A percentile compares a stretch with the other conserved stretches of the same genome.
phyloP scores from a whole-genome alignment of 2,797 vertebrate genomes.

The Chromis chromis region DNA sequence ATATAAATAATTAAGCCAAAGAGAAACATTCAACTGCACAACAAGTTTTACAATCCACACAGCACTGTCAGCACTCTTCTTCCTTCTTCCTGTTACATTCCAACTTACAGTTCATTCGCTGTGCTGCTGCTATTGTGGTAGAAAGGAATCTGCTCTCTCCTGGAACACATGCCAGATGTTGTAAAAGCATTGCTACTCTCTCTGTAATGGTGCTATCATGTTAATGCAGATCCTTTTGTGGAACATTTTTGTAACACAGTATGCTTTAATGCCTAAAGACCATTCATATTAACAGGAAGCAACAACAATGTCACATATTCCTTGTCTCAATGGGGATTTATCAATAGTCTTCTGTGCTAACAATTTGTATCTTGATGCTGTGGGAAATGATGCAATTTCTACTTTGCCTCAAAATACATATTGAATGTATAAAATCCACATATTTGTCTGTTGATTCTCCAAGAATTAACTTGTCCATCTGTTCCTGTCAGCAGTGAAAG shows the following conservation, averaged over 20 bases:
- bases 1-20: too few relatives aligned
- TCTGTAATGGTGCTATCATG: background rate
- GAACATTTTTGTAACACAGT: background rate
- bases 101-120: background rate
- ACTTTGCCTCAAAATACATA: conserved; percentile 5
- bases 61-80: conserved; percentile 1
- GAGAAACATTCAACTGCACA: too few relatives aligned
- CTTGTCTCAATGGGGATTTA: conserved; percentile 33
- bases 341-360: conserved; percentile 17
- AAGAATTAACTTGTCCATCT: conserved; percentile 50
- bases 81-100: background rate
- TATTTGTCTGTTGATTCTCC: conserved; percentile 36
- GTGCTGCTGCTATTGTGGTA: background rate
- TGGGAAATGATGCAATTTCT: background rate
- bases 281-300: background rate
- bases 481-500: conserved; percentile 89
- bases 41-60: background rate
- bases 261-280: background rate
- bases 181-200: background rate
- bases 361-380: conserved; percentile 15
- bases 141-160: background rate
- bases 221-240: background rate
- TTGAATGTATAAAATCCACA: conserved; percentile 28
- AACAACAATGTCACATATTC: background rate
- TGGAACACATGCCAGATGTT: background rate